Conservation (phyloP, 2,888 invertebrate species). For the Caenorhabditis sp. region DNA sequence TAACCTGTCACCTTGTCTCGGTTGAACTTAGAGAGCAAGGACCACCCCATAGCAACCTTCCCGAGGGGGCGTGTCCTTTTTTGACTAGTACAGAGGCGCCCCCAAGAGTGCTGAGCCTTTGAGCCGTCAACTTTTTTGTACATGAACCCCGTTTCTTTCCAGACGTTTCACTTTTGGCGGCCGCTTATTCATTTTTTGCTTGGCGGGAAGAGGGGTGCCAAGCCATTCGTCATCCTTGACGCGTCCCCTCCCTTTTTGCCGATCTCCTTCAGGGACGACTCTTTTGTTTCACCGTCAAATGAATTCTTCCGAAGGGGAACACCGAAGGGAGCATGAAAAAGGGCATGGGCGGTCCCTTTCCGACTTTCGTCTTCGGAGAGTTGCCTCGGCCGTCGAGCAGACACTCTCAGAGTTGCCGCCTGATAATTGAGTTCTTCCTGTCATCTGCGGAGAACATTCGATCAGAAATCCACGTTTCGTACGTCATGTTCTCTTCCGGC, state of each 20-base stretch:
- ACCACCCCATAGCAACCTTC: slow-evolving; percentile 37
- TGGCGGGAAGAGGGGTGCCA: slow-evolving; percentile 30
- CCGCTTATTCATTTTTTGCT: slow-evolving; percentile 57
- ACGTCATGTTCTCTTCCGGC: slow-evolving; percentile 41
- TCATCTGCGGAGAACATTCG: slow-evolving; percentile 24
- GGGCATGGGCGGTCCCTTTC: slow-evolving; percentile 23
- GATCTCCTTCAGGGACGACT: slow-evolving; percentile 44
- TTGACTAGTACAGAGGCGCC: slow-evolving; percentile 38
- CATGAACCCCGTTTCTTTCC: slow-evolving; percentile 22
- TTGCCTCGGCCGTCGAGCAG: not conserved
- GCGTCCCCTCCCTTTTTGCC: slow-evolving; percentile 12
- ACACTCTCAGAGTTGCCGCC: slow-evolving; percentile 18
- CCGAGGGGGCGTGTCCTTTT: not conserved
- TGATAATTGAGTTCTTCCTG: slow-evolving; percentile 47
- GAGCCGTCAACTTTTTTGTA: slow-evolving; percentile 62
- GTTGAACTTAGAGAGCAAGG: slow-evolving; percentile 40
- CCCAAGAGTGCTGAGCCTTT: slow-evolving; percentile 45
- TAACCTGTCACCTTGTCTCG: slow-evolving; percentile 29
- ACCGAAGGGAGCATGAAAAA: slow-evolving; percentile 46
- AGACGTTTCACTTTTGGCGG: slow-evolving; percentile 38
- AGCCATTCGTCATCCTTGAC: slow-evolving; percentile 56
- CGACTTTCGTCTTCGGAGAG: slow-evolving; percentile 18
- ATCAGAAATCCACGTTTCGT: slow-evolving; percentile 43
- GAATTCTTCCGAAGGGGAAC: slow-evolving; percentile 34
- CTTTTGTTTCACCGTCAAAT: slow-evolving; percentile 48